Base-by-base conservation (phyloP, 2,888 invertebrate genomes). In the Hypselothyrea guttata region DNA sequence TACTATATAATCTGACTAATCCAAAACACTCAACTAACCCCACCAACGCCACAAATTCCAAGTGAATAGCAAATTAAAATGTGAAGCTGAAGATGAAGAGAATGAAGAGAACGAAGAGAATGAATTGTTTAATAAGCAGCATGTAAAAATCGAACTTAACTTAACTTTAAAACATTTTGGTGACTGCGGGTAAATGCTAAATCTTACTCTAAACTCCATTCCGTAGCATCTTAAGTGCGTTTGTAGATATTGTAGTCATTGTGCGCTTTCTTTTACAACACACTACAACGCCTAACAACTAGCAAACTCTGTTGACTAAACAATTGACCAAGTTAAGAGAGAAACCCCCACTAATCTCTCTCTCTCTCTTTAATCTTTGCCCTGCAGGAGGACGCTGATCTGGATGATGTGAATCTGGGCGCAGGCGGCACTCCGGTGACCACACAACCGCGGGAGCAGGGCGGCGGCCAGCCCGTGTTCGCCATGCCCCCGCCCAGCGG, bases 301-400 rank as follows among this genome's bases (percentile, higher is more conserved):
- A 40, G 46, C 62, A 56, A 66, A 67, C 71, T 67, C 59, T 22
- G 58, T 84, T 77, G 77, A 77, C 84, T 77, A 84, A 84, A 82
- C 84, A 84, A 66, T 64, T 13, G n/a, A 27, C 15, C 9, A 37
- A 9, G 22, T 7, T 37, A n/a, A 15, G 5, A 13, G 9, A 4
- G 13, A 2, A 4, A 18, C 28, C 4, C 4, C 1, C 4, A 30
- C 22, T 45, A 12, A 61, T 13, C 5, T 4, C 1, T 18, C 12
- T 30, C 4, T 11, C 30, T 7, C 28, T 4, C 8, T 37, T 47
- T n/a, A n/a, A 5, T 22, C 22, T 22, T 22, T 22, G 34, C 0
- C 38, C 71, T 79, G 28, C 71, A 90, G 90, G 90, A 90, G 78
- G 90, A 90, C 57, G 86, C 78, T 60, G 90, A 90, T 71, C 83